Evolutionary conservation across 2,113 vertebrate genomes (phyloP).

Genomic region (Mormoops blainvillei): DNA sequence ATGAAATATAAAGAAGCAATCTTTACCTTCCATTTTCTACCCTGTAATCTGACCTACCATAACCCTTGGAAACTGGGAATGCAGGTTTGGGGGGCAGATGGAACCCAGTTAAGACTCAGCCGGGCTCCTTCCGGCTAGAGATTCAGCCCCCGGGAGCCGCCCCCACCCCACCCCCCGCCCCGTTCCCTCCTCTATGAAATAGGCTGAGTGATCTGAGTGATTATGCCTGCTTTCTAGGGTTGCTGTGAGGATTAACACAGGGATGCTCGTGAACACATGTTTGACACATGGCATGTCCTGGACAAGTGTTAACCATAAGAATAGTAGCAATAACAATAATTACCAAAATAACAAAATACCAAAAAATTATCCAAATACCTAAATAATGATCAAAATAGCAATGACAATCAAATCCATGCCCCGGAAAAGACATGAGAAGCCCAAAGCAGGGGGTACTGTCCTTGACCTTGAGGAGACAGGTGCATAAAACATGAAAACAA

Average conservation of each 20-base stretch:
- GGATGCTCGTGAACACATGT: background rate
- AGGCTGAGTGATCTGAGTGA: no score
- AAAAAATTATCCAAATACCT: background rate
- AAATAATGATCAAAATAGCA: background rate
- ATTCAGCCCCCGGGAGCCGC: background rate
- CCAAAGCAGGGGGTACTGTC: background rate
- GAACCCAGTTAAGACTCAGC: background rate
- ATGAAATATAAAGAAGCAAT: background rate
- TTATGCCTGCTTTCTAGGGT: background rate
- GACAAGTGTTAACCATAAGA: background rate
- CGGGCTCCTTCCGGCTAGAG: background rate
- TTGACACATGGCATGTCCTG: background rate
- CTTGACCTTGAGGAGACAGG: background rate
- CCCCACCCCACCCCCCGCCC: no score
- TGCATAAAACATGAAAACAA: background rate
- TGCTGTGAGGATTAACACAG: background rate
- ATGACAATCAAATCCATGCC: background rate
- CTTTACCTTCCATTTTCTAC: background rate
- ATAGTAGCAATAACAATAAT: background rate
- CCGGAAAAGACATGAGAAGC: background rate
- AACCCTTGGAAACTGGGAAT: background rate
- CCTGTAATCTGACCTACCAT: background rate
- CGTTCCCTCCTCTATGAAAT: accelerated
- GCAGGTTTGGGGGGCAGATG: background rate
- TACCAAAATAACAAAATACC: background rate